Evolutionary conservation across 2,797 vertebrate species (phyloP).

Genomic region (Ptychadena robeensis): DNA sequence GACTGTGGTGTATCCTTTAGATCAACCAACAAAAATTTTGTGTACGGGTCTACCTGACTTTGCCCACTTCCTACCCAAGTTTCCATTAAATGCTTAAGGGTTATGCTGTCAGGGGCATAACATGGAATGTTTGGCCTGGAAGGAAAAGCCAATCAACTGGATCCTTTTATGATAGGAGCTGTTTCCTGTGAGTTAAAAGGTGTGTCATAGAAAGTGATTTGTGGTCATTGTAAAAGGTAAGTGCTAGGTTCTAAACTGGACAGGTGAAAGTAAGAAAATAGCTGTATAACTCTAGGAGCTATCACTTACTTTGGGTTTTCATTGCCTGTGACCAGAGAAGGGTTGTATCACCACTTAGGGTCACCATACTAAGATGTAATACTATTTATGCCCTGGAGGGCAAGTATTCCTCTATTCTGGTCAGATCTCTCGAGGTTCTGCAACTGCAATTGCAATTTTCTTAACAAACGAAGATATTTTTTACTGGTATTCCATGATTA

Average conservation of each 20-base stretch:
- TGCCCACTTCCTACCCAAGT: too few species aligned
- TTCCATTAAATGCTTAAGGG: too few species aligned
- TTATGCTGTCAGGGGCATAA: too few species aligned
- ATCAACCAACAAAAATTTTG: not conserved
- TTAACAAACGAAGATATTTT: too few species aligned
- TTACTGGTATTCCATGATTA: too few species aligned
- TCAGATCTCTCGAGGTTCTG: too few species aligned
- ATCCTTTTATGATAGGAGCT: too few species aligned
- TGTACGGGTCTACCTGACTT: too few species aligned
- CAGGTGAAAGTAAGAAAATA: not conserved
- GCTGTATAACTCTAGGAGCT: too few species aligned
- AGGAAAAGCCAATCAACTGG: not conserved
- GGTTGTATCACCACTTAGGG: not conserved
- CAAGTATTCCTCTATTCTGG: not conserved
- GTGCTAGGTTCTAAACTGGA: not conserved
- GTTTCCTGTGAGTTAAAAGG: not conserved
- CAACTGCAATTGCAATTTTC: too few species aligned
- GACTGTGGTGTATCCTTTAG: not conserved
- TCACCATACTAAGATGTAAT: not conserved
- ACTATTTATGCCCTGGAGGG: not conserved
- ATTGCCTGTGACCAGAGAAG: not conserved
- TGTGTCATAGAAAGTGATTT: not conserved
- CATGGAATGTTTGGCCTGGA: not conserved
- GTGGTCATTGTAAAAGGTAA: not conserved
- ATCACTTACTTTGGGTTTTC: too few species aligned